Base-by-base conservation (phyloP, 2,888 invertebrate genomes). In the Chironomus riparius region DNA sequence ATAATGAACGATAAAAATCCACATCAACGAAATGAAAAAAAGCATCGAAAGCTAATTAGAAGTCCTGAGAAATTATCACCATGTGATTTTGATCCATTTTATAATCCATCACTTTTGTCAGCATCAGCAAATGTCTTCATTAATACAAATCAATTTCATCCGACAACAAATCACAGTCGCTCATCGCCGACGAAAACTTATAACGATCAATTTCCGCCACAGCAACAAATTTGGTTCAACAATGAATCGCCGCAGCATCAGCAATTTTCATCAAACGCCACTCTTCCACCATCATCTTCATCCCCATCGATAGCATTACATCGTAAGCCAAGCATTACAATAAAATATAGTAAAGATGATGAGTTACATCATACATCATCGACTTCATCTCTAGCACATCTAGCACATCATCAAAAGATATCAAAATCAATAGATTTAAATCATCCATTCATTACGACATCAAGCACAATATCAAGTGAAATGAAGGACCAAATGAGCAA, bases 51-150 rank as follows among this genome's bases (percentile, higher is more conserved):
- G 65, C 70, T 78, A 38, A 68, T 77, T 65, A 78, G 78, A 78
- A 78, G 78, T 77, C 78, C 78, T 76, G 78, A 80, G 77, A 77
- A 56, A 10, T 18, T 74, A 15, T 74, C 74, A 47, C 74, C 74
- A 68, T 76, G 76, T 50, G 76, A 76, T 24, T 38, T 69, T 4
- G 76, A 76, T 24, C 15, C 76, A 24, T 24, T n/a, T 18, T 38
- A 47, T 22, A 74, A 74, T 74, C 74, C 74, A 47, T 68, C 68
- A 38, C 62, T 74, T 10, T 65, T 74, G 3, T 74, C 74, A 18
- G 10, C 74, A 18, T 47, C 74, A 68, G 21, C 65, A 15, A 74
- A 65, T 48, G 65, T 21, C 22, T 21, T 65, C 12, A 24, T 65
- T 22, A 22, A 18, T 13, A 24, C 21, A 21, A 24, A 21, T 65